A percentile compares a stretch with the other conserved stretches of the same genome.
phyloP scores from a whole-genome alignment of 1,140 invertebrate species.

The Leptopilina clavipes region DNA sequence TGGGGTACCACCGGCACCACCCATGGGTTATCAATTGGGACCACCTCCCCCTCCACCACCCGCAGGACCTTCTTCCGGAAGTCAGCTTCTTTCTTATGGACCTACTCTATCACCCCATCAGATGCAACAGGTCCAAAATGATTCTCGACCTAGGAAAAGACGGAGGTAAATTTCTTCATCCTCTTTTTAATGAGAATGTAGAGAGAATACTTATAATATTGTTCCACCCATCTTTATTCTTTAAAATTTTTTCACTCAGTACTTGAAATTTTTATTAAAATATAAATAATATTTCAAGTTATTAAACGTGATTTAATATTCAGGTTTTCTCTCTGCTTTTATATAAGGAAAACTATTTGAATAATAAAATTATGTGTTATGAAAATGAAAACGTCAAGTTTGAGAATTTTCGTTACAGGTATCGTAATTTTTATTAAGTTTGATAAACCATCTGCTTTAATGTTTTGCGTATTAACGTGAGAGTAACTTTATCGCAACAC shows the following conservation, averaged over 20 bases:
- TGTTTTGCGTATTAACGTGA: slow-evolving; percentile 14
- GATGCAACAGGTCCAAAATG: slow-evolving; percentile 69
- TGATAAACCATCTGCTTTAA: not conserved
- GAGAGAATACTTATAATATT: not conserved
- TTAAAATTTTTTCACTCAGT: too few relatives aligned
- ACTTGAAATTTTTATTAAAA: too few relatives aligned
- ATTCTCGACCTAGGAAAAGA: slow-evolving; percentile 74
- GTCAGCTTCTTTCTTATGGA: slow-evolving; percentile 72
- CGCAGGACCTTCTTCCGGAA: slow-evolving; percentile 59
- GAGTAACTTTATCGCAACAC: not conserved
- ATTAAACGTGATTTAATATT: too few relatives aligned
- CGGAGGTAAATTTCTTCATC: slow-evolving; percentile 68
- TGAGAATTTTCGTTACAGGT: not conserved
- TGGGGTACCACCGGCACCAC: slow-evolving; percentile 71
- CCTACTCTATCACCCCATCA: slow-evolving; percentile 68
- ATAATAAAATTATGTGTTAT: not conserved
- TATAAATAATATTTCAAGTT: too few relatives aligned
- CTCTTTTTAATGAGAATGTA: too few relatives aligned
- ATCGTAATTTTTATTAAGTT: not conserved
- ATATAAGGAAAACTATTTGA: too few relatives aligned
- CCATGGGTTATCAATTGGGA: slow-evolving; percentile 69
- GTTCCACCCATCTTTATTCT: too few relatives aligned
- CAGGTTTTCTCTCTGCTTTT: too few relatives aligned
- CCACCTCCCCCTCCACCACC: slow-evolving; percentile 69
- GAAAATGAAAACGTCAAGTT: not conserved